A percentile compares a stretch with the other conserved stretches of the same genome.
Evolutionary conservation across 2,888 invertebrate species (phyloP).

Genomic region (Caenorhabditis afra): DNA sequence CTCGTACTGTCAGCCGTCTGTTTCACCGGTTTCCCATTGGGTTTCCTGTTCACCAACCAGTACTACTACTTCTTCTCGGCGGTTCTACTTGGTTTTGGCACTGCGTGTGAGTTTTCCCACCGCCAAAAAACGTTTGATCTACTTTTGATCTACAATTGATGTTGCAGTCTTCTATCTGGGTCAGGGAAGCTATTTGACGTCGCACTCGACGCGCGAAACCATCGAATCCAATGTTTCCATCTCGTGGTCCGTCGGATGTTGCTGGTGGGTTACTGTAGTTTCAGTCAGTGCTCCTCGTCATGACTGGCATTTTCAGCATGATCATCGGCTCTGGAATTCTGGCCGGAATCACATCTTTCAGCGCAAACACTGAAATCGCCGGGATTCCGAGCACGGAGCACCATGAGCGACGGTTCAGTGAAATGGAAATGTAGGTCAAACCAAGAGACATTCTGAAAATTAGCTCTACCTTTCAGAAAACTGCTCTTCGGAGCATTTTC

Average conservation of each 20-base stretch:
- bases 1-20: slow-evolving; percentile 50
- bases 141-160: not conserved
- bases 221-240: slow-evolving; percentile 64
- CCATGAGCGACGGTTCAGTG: slow-evolving; percentile 36
- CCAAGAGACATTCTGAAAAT: not conserved
- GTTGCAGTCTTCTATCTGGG: slow-evolving; percentile 66
- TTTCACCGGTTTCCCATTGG: slow-evolving; percentile 52
- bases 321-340: slow-evolving; percentile 39
- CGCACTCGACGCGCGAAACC: slow-evolving; percentile 65
- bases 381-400: not conserved
- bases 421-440: slow-evolving; percentile 43
- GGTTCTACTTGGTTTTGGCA: slow-evolving; percentile 57
- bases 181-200: slow-evolving; percentile 63
- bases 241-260: slow-evolving; percentile 61
- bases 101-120: slow-evolving; percentile 53
- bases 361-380: not conserved
- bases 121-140: not conserved
- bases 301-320: slow-evolving; percentile 10
- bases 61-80: slow-evolving; percentile 62
- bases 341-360: slow-evolving; percentile 24
- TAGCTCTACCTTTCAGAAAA: not conserved
- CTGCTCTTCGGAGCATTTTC: not conserved
- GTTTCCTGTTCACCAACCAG: slow-evolving; percentile 65
- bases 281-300: no score
- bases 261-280: slow-evolving; percentile 15